phyloP scores from a whole-genome alignment of 2,797 vertebrate genomes.

The Melanotaenia nigrans region DNA sequence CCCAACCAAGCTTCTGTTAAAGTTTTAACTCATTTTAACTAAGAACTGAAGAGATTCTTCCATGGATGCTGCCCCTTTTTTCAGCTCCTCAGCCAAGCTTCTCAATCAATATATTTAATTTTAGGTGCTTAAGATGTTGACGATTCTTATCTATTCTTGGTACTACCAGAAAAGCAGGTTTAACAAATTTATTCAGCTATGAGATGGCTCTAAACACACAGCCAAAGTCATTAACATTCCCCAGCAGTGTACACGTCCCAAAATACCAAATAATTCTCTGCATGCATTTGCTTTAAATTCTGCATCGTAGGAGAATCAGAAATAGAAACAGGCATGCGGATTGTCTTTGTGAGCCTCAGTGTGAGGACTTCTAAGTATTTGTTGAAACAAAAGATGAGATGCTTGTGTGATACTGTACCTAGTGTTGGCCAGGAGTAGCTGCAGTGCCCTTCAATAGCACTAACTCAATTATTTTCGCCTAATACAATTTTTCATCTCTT shows the following conservation, averaged over 20 bases:
- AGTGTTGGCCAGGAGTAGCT: constrained; percentile 30
- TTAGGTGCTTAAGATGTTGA: neutral
- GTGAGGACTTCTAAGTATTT: neutral
- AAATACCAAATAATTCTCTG: neutral
- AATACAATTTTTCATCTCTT: constrained; percentile 76
- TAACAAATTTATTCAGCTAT: neutral
- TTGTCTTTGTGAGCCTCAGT: neutral
- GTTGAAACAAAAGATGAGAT: constrained; percentile 14
- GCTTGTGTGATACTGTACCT: constrained; percentile 27
- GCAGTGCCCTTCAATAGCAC: constrained; percentile 73
- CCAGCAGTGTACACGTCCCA: neutral
- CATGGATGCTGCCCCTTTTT: neutral
- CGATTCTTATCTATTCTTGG: neutral
- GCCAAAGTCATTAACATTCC: neutral
- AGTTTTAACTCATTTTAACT: too few species aligned
- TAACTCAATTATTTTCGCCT: constrained; percentile 76
- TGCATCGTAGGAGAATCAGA: neutral
- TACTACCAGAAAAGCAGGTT: neutral
- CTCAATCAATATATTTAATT: neutral
- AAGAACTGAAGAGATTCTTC: neutral
- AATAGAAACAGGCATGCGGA: neutral
- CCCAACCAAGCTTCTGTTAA: neutral
- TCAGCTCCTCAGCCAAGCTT: neutral
- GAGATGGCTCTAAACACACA: neutral
- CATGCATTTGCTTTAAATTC: neutral